These are phyloP conservation scores for Tokudaia muenninki DNA, from an alignment of 2,797 vertebrate species.

Conservation along the genomic window DNA sequence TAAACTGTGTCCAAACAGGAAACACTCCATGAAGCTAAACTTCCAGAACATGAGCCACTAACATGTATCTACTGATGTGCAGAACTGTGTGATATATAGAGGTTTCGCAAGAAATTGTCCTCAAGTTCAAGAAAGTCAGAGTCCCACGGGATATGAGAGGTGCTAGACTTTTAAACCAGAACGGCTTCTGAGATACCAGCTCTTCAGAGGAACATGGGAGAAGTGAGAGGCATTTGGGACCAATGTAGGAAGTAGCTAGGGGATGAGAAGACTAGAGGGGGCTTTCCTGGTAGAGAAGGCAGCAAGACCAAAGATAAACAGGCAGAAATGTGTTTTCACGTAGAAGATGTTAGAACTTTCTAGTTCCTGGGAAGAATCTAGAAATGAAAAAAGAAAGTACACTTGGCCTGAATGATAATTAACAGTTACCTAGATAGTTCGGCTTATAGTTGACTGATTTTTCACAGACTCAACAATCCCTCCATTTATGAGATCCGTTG, in stretches of 20 bases:
- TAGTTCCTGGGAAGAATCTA: slow-evolving; percentile 42
- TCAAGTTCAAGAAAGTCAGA: neutral
- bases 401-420: slow-evolving; percentile 51
- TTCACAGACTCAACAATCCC: slow-evolving; percentile 10
- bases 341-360: neutral
- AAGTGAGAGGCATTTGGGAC: neutral
- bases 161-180: neutral
- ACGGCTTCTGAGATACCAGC: neutral
- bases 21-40: neutral
- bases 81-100: neutral
- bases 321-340: neutral
- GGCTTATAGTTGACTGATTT: slow-evolving; percentile 38
- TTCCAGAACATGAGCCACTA: neutral
- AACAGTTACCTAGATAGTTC: slow-evolving; percentile 34
- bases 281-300: neutral
- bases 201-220: neutral
- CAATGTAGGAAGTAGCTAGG: neutral
- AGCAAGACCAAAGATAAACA: neutral
- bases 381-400: slow-evolving; percentile 6
- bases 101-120: neutral
- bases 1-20: neutral
- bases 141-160: neutral
- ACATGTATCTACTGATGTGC: neutral
- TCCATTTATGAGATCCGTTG: slow-evolving; percentile 5
- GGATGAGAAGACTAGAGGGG: neutral